Evolutionary conservation across 2,797 vertebrate genomes (phyloP), one percentile per base, ranked within the genome.

Genomic region (Enteromius anoplus): DNA sequence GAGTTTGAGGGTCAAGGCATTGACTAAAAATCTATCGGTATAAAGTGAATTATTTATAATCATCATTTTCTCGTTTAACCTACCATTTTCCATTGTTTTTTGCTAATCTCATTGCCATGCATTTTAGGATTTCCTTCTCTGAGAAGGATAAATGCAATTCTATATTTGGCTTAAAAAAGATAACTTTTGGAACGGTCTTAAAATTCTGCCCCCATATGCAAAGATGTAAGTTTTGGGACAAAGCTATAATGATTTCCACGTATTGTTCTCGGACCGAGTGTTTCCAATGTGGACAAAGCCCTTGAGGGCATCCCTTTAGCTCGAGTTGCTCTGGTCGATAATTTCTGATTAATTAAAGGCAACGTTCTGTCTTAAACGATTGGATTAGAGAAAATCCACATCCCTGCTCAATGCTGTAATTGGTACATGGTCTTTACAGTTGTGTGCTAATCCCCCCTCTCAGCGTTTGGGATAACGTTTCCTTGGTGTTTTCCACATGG

Each of bases 401-500:
- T 53, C 37, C 70, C 66, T 68, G 55, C 64, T 84, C 47, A 17
- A 45, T 86, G 69, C 75, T 65, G 34, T 68, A 75, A 76, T 86
- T 68, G 65, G 17, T 70, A 79, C 62, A 66, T 80, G 37, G 77
- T 71, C 45, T 58, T 80, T 83, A 70, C 42, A 80, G 23, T 47
- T 68, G 81, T 86, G 21, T 71, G 71, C 53, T 76, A 71, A 83
- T 86, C 77, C 85, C 64, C n/a, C 60, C 42, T 58, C 42, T 78
- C 8, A 49, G 34, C 23, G 0, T 69, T 75, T 49, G 70, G 45
- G 19, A 17, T 62, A 71, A 76, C 40, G 47, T 68, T 76, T 75
- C 47, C 19, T 58, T 32, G 21, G 60, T n/a, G 5, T 26, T 62
- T 81, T 64, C 40, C 21, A 29, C 51, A 32, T 26, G 11, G 19